These are phyloP conservation scores for Himalopsyche japonica DNA, from an alignment of 2,888 invertebrate species.

Conservation along the genomic window DNA sequence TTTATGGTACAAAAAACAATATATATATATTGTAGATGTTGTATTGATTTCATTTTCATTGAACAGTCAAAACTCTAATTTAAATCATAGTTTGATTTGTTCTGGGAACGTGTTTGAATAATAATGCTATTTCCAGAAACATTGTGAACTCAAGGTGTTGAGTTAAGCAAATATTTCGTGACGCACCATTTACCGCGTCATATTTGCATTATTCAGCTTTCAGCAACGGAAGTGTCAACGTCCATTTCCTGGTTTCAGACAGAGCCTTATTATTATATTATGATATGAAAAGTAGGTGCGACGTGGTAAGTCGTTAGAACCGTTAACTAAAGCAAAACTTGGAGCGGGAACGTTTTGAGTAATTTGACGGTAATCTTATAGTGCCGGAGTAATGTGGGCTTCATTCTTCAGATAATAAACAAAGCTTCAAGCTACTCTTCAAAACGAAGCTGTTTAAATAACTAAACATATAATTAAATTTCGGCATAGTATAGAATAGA, in stretches of 20 bases:
- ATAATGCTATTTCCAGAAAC: neutral
- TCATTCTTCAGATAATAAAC: neutral
- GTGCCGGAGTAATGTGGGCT: neutral
- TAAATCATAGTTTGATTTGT: no score
- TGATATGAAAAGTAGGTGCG: neutral
- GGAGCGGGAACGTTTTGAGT: neutral
- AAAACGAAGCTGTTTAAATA: no score
- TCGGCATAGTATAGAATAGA: no score
- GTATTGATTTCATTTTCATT: no score
- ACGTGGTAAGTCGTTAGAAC: neutral
- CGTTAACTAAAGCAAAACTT: neutral
- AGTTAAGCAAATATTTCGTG: neutral
- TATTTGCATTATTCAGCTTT: neutral
- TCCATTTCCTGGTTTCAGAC: neutral
- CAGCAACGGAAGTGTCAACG: neutral
- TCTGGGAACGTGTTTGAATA: neutral
- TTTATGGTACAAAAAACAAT: no score
- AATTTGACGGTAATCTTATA: neutral
- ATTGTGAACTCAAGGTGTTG: neutral
- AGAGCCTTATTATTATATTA: neutral
- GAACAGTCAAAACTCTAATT: no score
- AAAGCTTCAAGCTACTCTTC: neutral
- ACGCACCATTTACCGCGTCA: neutral
- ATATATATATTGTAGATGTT: no score
- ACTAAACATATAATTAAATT: no score